phyloP scores from a whole-genome alignment of 2,888 invertebrate genomes.

The Nudaria mundana region DNA sequence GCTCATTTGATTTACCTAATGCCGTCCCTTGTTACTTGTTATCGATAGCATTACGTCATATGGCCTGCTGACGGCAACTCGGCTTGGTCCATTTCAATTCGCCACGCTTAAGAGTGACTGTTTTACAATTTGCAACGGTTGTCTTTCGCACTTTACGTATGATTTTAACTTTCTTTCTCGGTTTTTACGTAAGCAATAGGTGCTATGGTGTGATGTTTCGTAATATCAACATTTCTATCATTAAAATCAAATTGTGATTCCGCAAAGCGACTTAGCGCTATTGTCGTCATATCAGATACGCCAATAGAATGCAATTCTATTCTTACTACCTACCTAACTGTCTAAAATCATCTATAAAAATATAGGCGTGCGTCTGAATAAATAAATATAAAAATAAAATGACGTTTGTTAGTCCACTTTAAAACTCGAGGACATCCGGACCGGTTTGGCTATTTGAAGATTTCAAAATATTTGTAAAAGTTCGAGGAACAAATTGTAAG shows the following conservation, averaged over 20 bases:
- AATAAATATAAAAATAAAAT: no score
- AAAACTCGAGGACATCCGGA: no score
- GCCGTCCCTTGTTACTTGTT: conserved; percentile 55
- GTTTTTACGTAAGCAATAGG: conserved; percentile 43
- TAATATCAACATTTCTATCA: conserved; percentile 21
- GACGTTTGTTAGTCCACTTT: no score
- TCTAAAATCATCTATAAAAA: no score
- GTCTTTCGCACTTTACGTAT: conserved; percentile 34
- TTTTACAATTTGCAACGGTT: conserved; percentile 51
- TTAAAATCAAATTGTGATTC: conserved; percentile 18
- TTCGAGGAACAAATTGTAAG: no score
- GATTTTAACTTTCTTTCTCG: conserved; percentile 41
- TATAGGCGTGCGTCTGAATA: no score
- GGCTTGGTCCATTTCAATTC: conserved; percentile 41
- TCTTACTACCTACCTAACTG: no score
- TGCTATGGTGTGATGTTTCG: conserved; percentile 22
- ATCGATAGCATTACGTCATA: conserved; percentile 42
- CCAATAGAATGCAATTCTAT: not conserved
- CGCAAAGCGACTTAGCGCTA: conserved; percentile 7
- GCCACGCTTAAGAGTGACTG: conserved; percentile 44
- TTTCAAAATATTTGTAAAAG: conserved; percentile 5
- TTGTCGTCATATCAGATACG: conserved; percentile 2
- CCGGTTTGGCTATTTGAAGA: no score
- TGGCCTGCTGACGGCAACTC: conserved; percentile 28
- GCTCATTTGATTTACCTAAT: conserved; percentile 57